These are phyloP conservation scores for Sebastes iracundus DNA, from an alignment of 2,797 vertebrate species.

Conservation along the genomic window DNA sequence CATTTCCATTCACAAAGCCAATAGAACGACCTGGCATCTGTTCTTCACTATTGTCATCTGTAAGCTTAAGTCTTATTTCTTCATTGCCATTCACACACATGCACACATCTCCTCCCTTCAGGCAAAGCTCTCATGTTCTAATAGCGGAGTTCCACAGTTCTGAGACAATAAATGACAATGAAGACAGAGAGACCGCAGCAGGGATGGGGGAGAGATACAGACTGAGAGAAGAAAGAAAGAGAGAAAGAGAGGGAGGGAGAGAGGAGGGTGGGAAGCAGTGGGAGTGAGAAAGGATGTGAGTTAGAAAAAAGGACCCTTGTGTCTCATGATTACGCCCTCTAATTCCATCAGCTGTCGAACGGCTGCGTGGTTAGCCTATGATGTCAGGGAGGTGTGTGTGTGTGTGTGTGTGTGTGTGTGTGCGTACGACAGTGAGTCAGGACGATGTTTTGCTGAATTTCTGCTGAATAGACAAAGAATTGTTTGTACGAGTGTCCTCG, in stretches of 20 bases:
- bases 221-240: slow-evolving; percentile 4
- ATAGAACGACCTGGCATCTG: neutral
- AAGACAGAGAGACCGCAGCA: slow-evolving; percentile 7
- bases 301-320: slow-evolving; percentile 67
- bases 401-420: slow-evolving; percentile 22
- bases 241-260: neutral
- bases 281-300: slow-evolving; percentile 55
- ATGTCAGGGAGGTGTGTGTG: slow-evolving; percentile 64
- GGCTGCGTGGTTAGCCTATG: slow-evolving; percentile 64
- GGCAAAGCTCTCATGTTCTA: slow-evolving; percentile 32
- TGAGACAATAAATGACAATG: slow-evolving; percentile 55
- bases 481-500: slow-evolving; percentile 29
- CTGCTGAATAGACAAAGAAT: slow-evolving; percentile 69
- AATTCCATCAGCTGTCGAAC: slow-evolving; percentile 75
- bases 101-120: neutral
- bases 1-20: neutral
- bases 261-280: slow-evolving; percentile 1
- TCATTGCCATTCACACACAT: neutral
- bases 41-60: slow-evolving; percentile 23
- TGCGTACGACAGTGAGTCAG: slow-evolving; percentile 41
- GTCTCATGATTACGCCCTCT: slow-evolving; percentile 71
- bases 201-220: slow-evolving; percentile 11
- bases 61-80: neutral
- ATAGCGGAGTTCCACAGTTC: slow-evolving; percentile 38
- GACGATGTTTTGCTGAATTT: slow-evolving; percentile 67